Conservation (phyloP, 2,888 invertebrate genomes). For the Eupithecia insigniata region DNA sequence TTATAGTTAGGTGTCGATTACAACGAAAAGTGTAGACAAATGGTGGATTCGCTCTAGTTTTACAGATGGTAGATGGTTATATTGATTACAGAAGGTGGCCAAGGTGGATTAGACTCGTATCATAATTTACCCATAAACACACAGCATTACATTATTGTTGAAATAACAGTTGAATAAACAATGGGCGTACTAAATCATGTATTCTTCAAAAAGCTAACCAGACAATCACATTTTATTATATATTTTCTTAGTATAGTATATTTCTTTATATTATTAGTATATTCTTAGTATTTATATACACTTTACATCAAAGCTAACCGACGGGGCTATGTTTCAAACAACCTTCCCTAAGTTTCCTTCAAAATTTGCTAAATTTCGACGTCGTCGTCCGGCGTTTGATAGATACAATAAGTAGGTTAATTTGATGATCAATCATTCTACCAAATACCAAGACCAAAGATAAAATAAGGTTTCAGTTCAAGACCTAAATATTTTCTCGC, state of each 20-base stretch:
- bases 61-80: background rate
- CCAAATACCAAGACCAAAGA: background rate
- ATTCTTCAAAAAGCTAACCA: background rate
- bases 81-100: too few species aligned
- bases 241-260: too few species aligned
- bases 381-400: background rate
- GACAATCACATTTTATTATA: background rate
- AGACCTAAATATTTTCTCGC: background rate
- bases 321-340: background rate
- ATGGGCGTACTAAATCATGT: background rate
- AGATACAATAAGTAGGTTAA: background rate
- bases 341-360: background rate
- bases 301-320: background rate
- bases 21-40: slow-evolving; percentile 15
- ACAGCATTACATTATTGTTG: background rate
- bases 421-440: background rate
- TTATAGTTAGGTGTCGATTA: slow-evolving; percentile 12
- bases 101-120: background rate
- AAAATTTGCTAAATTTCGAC: too few species aligned
- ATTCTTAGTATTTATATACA: too few species aligned
- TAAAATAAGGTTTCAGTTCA: background rate
- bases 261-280: too few species aligned
- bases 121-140: background rate
- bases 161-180: slow-evolving; percentile 13
- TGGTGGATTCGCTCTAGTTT: slow-evolving; percentile 1